Conservation (phyloP, 1,140 invertebrate species). For the Sinella curviseta region DNA sequence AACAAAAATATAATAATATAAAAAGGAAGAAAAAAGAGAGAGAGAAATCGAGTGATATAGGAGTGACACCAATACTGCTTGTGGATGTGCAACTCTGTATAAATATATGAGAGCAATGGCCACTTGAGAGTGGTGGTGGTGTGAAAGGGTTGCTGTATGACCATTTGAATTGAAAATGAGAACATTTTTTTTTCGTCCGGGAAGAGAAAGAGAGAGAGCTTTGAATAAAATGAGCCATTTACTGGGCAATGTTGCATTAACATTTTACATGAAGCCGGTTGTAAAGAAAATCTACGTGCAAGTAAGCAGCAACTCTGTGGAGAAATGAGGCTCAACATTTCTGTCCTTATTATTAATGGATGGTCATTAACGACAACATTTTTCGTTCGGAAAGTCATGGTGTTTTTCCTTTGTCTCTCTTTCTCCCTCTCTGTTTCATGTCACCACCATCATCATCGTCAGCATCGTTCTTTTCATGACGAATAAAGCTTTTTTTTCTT, state of each 20-base stretch:
- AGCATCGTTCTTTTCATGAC: too few relatives aligned
- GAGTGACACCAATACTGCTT: too few relatives aligned
- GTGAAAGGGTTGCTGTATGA: neutral
- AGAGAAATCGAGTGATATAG: neutral
- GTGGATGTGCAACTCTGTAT: too few relatives aligned
- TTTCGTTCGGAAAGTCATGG: slow-evolving; percentile 21
- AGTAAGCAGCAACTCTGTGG: neutral
- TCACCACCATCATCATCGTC: neutral
- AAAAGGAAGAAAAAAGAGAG: neutral
- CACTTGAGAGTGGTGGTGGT: neutral
- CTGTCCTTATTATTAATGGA: slow-evolving; percentile 18
- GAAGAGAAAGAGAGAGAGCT: too few relatives aligned
- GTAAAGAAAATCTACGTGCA: slow-evolving; percentile 14
- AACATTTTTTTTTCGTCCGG: neutral
- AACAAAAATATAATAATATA: neutral
- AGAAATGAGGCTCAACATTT: neutral
- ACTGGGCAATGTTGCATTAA: slow-evolving; percentile 6
- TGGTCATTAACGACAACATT: slow-evolving; percentile 24
- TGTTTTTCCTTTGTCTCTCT: neutral
- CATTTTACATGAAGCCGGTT: neutral
- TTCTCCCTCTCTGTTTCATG: too few relatives aligned
- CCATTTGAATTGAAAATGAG: slow-evolving; percentile 14
- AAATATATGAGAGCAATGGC: too few relatives aligned
- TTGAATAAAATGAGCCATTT: slow-evolving; percentile 14
- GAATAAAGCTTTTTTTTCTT: neutral